A percentile compares a stretch with the other conserved stretches of the same genome.
Evolutionary conservation across 2,113 vertebrate genomes (phyloP).

Genomic region (Siphamia tubifer): DNA sequence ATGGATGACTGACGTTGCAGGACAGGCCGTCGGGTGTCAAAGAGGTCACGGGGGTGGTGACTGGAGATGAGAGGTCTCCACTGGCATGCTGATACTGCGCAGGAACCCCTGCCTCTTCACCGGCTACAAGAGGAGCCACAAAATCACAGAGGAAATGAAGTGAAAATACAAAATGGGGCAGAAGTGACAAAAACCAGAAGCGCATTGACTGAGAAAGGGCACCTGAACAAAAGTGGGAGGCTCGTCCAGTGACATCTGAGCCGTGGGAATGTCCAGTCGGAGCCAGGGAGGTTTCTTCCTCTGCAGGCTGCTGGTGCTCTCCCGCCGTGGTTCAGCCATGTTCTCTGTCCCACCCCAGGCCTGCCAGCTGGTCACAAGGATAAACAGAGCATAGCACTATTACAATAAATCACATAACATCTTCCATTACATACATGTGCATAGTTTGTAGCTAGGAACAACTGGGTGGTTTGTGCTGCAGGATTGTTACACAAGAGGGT

Average conservation of each 20-base stretch:
- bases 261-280: slow-evolving; percentile 89
- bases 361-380: slow-evolving; percentile 75
- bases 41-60: slow-evolving; percentile 81
- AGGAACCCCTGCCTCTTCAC: slow-evolving; percentile 87
- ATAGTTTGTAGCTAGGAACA: not conserved
- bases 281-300: slow-evolving; percentile 98
- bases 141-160: not conserved
- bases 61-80: slow-evolving; percentile 83
- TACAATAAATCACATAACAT: not conserved
- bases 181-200: not conserved
- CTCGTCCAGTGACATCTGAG: slow-evolving; percentile 82
- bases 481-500: slow-evolving; percentile 53
- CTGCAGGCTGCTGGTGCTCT: slow-evolving; percentile 96
- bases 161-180: not conserved
- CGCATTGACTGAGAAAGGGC: not conserved
- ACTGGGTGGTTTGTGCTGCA: slow-evolving; percentile 8
- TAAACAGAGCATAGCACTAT: not conserved
- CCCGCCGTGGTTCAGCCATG: slow-evolving; percentile 89
- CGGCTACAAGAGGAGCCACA: slow-evolving; percentile 71
- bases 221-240: slow-evolving; percentile 85
- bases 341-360: slow-evolving; percentile 69
- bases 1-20: slow-evolving; percentile 95
- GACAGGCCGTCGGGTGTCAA: slow-evolving; percentile 79
- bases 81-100: slow-evolving; percentile 94
- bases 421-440: not conserved